These are phyloP conservation scores for Ectropis grisescens DNA, from an alignment of 1,140 invertebrate species.

Conservation along the genomic window DNA sequence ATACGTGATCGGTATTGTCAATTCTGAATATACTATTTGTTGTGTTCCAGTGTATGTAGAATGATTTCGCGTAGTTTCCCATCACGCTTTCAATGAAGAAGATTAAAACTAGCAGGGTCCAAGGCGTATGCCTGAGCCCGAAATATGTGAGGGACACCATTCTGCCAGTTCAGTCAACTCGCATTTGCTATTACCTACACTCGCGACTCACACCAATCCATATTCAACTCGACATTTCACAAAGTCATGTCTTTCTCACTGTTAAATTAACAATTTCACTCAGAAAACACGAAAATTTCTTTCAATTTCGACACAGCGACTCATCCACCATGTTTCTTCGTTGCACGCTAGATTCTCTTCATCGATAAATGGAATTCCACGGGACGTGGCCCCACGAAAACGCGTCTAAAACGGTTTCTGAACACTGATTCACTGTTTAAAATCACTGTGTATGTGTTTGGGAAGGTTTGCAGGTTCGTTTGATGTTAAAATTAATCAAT, in stretches of 20 bases:
- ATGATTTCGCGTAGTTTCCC: constrained; percentile 85
- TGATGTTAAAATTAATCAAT: constrained; percentile 67
- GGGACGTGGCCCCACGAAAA: constrained; percentile 54
- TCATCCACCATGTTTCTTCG: constrained; percentile 55
- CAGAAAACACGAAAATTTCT: constrained; percentile 41
- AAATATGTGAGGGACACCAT: constrained; percentile 60
- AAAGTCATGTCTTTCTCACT: constrained; percentile 3
- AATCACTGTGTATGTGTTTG: constrained; percentile 20
- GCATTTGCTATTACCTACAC: constrained; percentile 40
- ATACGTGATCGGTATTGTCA: constrained; percentile 97
- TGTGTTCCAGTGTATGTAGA: constrained; percentile 89
- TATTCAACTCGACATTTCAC: constrained; percentile 29
- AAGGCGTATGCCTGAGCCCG: constrained; percentile 53
- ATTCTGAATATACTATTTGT: constrained; percentile 94
- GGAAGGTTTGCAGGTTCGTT: constrained; percentile 31
- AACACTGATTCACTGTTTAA: constrained; percentile 1
- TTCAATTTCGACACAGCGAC: constrained; percentile 37
- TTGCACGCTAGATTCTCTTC: constrained; percentile 62
- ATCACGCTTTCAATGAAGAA: constrained; percentile 84
- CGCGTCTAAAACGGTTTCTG: constrained; percentile 17
- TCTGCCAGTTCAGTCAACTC: constrained; percentile 38
- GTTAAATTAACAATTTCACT: constrained; percentile 35
- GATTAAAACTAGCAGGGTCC: constrained; percentile 73
- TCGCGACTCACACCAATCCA: constrained; percentile 46
- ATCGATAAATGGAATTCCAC: constrained; percentile 68